Evolutionary conservation across 2,113 vertebrate species (phyloP).

Genomic region (Heliornis fulica): DNA sequence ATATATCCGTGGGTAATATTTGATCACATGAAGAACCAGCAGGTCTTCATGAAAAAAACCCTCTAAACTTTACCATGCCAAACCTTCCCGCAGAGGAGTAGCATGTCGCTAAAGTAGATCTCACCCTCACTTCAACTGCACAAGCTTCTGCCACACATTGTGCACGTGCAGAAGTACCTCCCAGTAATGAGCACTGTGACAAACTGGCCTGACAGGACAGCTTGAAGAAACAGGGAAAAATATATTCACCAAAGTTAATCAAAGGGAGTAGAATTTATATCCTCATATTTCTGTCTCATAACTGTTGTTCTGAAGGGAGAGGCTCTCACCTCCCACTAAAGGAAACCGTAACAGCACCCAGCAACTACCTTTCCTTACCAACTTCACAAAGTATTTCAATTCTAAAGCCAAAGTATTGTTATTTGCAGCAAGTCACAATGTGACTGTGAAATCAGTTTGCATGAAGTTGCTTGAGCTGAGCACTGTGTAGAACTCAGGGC

Average conservation of each 20-base stretch:
- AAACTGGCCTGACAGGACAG: background rate
- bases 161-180: fast-evolving
- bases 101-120: fast-evolving
- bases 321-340: background rate
- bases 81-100: background rate
- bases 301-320: background rate
- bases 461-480: background rate
- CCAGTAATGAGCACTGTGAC: background rate
- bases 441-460: background rate
- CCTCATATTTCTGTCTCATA: background rate
- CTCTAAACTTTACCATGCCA: background rate
- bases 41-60: background rate
- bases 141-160: background rate
- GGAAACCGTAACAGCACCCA: background rate
- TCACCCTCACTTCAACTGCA: background rate
- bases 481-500: fast-evolving
- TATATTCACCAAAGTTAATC: background rate
- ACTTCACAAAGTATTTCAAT: background rate
- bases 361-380: background rate
- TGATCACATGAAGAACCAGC: background rate
- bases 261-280: background rate
- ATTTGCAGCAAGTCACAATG: background rate
- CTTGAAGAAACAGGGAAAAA: background rate
- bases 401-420: background rate
- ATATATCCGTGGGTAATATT: background rate